Conservation (phyloP, 2,113 vertebrate species). For the Naja naja region DNA sequence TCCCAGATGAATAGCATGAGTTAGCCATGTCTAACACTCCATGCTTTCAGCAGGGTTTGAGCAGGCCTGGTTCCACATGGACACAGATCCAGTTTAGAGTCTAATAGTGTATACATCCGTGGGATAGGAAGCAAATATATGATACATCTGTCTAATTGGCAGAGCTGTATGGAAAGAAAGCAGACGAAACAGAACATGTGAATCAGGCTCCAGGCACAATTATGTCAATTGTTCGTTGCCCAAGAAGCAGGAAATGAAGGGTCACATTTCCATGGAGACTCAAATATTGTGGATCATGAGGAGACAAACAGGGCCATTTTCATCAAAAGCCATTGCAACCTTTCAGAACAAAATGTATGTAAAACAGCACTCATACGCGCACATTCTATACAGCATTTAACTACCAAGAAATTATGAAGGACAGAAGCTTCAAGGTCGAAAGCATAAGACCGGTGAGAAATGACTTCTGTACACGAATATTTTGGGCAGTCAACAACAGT, state of each 20-base stretch:
- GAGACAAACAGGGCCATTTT: not conserved
- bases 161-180: slow-evolving; percentile 9
- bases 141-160: not conserved
- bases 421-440: not conserved
- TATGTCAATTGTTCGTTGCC: slow-evolving; percentile 15
- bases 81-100: not conserved
- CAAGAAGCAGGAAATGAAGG: slow-evolving; percentile 15
- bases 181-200: not conserved
- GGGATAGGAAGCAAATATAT: not conserved
- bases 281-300: not conserved
- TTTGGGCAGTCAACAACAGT: not conserved
- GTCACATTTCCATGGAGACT: slow-evolving; percentile 29
- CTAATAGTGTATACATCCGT: not conserved
- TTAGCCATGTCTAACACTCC: not conserved
- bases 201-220: slow-evolving; percentile 2
- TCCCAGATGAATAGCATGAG: not conserved
- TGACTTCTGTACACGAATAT: not conserved
- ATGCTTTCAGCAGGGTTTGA: not conserved
- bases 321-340: not conserved
- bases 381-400: no score
- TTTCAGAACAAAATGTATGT: not conserved
- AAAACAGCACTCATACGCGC: no score
- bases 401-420: not conserved
- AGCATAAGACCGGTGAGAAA: not conserved
- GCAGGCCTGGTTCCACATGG: not conserved